Evolutionary conservation across 2,797 vertebrate genomes (phyloP), one percentile per base, ranked within the genome.

Genomic region (Crax fasciolata): DNA sequence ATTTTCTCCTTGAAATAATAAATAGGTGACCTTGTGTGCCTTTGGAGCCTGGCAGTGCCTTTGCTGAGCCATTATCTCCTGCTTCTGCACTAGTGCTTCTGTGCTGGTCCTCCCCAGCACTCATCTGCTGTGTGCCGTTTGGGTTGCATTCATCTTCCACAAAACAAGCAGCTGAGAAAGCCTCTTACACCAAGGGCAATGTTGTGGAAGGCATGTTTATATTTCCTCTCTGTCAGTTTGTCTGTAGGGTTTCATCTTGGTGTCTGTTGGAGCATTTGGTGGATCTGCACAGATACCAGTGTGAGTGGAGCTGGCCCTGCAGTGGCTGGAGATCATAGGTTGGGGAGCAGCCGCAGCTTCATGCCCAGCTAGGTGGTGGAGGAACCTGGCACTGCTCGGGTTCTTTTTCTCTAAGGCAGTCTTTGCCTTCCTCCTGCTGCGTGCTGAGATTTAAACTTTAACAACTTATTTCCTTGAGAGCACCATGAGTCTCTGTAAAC

Each of bases 331-430:
- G 94, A 61, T 21, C 38, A 54, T 38, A 66, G 76, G 72, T 95
- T 77, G 44, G 23, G 39, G 23, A 23, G 44, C 41, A 79, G 90
- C 80, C 82, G 77, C 35, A 43, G 41, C 44, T 91, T 85, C 86
- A 88, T 92, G 97, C 93, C 90, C 87, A 75, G 86, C 44, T 93
- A 85, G 76, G 49, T 88, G 89, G 86, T 38, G 79, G 91, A 66
- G 86, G 75, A 95, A 94, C 92, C 92, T 91, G 96, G 93, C 93
- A 94, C 35, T 80, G 67, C 90, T 91, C 82, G 93, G 87, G 71
- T 96, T 91, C 78, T 66, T 25, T 66, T 68, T 68, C 49, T 28
- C 28, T 3, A 16, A 86, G 28, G 86, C 61, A 30, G 54, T 65
- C 46, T 90, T 81, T 88, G 92, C 82, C 49, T 97, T 95, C 76